phyloP scores from a whole-genome alignment of 1,140 invertebrate genomes.

The Holotrichia oblita region DNA sequence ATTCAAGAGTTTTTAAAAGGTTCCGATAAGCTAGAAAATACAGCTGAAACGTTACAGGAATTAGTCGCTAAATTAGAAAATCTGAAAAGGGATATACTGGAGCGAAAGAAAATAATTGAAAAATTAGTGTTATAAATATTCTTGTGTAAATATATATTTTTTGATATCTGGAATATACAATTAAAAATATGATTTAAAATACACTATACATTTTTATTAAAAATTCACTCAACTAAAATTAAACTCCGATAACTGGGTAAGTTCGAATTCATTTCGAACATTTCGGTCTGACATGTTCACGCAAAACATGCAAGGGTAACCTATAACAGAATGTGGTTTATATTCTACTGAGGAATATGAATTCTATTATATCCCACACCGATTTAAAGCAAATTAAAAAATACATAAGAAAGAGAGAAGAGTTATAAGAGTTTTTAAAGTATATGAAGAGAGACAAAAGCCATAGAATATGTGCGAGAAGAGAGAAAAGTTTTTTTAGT shows the following conservation, averaged over 20 bases:
- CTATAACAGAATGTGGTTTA: slow-evolving; percentile 45
- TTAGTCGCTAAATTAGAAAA: slow-evolving; percentile 36
- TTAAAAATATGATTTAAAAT: neutral
- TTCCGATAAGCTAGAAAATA: slow-evolving; percentile 50
- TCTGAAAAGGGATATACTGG: slow-evolving; percentile 29
- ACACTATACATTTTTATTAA: neutral
- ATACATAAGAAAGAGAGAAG: neutral
- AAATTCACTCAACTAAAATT: neutral
- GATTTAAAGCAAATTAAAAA: neutral
- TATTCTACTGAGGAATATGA: neutral
- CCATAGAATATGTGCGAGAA: neutral
- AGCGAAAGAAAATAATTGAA: slow-evolving; percentile 23
- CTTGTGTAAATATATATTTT: slow-evolving; percentile 34
- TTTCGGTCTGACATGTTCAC: slow-evolving; percentile 51
- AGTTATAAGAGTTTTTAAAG: neutral
- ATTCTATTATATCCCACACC: neutral
- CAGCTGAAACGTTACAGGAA: slow-evolving; percentile 30
- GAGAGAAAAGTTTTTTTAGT: too few species aligned
- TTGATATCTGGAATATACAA: neutral
- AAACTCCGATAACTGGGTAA: slow-evolving; percentile 16
- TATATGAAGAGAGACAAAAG: neutral
- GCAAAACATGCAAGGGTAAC: slow-evolving; percentile 50
- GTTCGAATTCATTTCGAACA: slow-evolving; percentile 44
- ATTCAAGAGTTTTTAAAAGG: slow-evolving; percentile 55
- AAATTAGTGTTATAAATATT: slow-evolving; percentile 19